Base-by-base conservation (phyloP, 2,888 invertebrate genomes). In the Drosophila eohydei region DNA sequence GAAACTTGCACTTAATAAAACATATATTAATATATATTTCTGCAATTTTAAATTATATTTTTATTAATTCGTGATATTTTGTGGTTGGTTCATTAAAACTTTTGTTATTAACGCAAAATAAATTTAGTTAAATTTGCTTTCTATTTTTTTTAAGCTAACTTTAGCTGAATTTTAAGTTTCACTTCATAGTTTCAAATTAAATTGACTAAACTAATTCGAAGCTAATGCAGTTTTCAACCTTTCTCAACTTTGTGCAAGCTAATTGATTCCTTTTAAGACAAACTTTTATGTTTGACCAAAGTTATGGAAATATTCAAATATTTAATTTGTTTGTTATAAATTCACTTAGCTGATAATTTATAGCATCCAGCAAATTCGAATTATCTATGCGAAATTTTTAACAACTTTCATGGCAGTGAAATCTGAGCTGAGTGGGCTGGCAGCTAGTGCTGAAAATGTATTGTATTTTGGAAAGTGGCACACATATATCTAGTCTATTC, bases 401-500 rank as follows among this genome's bases (percentile, higher is more conserved):
- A 28, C 14, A 3, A 3, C 7, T 14, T 14, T 14, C 7, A 26
- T n/a, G 8, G 4, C 46, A 46, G 0, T 28, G 46, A n/a, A 8
- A 48, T n/a, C 14, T 2, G 46, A n/a, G 9, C 32, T 32, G 48
- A 32, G 50, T 50, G 11, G 32, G 11, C 5, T 50, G 50, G 9
- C 48, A 48, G 32, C 50, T 32, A 50, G 50, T 50, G 11, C 30
- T 16, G 50, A 11, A 16, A 16, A 16, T 32, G 2, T 16, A 48
- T 50, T 32, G 32, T 7, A 34, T 7, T 50, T 34, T 50, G 12
- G 11, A 32, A 0, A 4, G 11, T 4, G n/a, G n/a, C 48, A n/a
- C n/a, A 30, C 16, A 50, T 32, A 34, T 50, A 50, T 50, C 7
- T 50, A 50, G 50, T 34, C 34, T 28, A 32, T 32, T 21, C 50